Evolutionary conservation across 2,888 invertebrate genomes (phyloP), one percentile per base, ranked within the genome.

Genomic region (Therioaphis trifolii): DNA sequence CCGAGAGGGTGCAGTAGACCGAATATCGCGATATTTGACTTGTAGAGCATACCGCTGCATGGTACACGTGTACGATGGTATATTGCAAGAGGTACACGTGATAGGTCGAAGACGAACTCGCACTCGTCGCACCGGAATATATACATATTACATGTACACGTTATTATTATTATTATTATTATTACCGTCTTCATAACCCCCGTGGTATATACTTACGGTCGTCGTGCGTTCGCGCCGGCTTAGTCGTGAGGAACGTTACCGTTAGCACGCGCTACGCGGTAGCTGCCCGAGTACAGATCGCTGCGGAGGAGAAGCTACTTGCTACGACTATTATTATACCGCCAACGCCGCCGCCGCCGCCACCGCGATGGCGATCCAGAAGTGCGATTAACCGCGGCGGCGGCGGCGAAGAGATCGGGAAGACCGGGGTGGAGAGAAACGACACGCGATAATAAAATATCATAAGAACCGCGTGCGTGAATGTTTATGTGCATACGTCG

Each of bases 241-340:
- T 15, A 55, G 21, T 74, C 74, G 43, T 75, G 43, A 75, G 40
- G 21, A 55, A n/a, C 55, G 55, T 75, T 75, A 75, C 75, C 75
- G 75, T 75, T 75, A 75, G 58, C 75, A 40, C 74, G 24, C 7
- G 15, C 58, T n/a, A 40, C 55, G 18, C 18, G 14, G 55, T 68
- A 43, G 21, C 63, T 18, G 35, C 63, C 35, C 29, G 15, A 63
- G 49, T 49, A 49, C n/a, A 18, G 49, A 49, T 49, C 18, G 63
- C 29, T 7, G 63, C 18, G 18, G 63, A 4, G 18, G 7, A 18
- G 18, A 4, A 5, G 18, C 14, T 5, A 5, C 29, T 63, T 5
- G n/a, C n/a, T 35, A 35, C 7, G 35, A 35, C 3, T 35, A 35
- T 5, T 35, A 35, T 35, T 35, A 35, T 35, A 29, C 35, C 63